phyloP scores from a whole-genome alignment of 1,140 invertebrate genomes.

The Popillia japonica region DNA sequence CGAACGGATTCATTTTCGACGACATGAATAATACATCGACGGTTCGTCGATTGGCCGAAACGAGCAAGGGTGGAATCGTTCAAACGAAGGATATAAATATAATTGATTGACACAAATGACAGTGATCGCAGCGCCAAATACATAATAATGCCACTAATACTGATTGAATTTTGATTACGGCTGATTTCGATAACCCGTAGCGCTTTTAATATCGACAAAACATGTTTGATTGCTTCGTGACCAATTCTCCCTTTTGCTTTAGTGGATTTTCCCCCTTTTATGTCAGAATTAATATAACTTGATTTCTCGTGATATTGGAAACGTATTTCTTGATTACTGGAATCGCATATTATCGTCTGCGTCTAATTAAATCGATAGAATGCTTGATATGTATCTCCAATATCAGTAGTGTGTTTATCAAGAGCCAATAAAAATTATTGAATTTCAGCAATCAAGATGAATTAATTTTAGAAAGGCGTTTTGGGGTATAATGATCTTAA shows the following conservation, averaged over 20 bases:
- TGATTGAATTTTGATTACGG: not conserved
- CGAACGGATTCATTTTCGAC: not conserved
- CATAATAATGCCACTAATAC: slow-evolving; percentile 1
- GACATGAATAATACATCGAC: slow-evolving; percentile 1
- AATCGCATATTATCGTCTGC: too few relatives aligned
- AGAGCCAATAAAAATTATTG: too few relatives aligned
- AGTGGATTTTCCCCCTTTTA: not conserved
- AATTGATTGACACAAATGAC: slow-evolving; percentile 1
- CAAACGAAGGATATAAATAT: not conserved
- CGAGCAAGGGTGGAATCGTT: not conserved
- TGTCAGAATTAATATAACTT: not conserved
- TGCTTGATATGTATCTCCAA: too few relatives aligned
- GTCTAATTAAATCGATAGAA: too few relatives aligned
- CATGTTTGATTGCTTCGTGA: slow-evolving; percentile 10
- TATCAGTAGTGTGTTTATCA: too few relatives aligned
- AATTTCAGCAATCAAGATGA: too few relatives aligned
- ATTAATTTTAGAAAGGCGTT: too few relatives aligned
- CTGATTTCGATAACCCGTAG: not conserved
- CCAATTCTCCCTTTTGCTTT: not conserved
- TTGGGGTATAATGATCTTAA: too few relatives aligned
- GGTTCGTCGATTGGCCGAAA: not conserved
- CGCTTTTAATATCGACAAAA: slow-evolving; percentile 10
- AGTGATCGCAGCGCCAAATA: not conserved
- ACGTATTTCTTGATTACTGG: not conserved
- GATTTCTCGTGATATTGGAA: not conserved